Base-by-base conservation (phyloP, 2,888 invertebrate species). In the Sminthurinus aureus region DNA sequence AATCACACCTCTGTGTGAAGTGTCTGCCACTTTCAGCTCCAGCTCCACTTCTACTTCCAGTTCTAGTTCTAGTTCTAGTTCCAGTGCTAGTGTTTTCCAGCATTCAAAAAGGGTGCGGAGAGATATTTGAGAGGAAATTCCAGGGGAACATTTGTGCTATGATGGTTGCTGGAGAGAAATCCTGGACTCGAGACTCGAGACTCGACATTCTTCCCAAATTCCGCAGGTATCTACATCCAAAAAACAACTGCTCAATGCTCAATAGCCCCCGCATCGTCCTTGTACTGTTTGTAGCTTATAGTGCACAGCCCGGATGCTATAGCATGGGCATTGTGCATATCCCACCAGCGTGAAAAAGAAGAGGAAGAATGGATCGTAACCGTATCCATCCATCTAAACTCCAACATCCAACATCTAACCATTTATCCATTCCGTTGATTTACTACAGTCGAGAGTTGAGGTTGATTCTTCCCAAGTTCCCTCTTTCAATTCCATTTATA, bases 71-170 rank as follows among this genome's bases (percentile, higher is more conserved):
- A 1, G 6, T 38, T 38, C 38, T n/a, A 38, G 38, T 38, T n/a
- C 38, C 6, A 1, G 6, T 38, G 3, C 38, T 38, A 1, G 6
- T 38, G n/a, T 38, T 6, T 38, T 38, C 38, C 38, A 38, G 38
- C 38, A 38, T 38, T 38, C 38, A 38, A 38, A 9, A 12, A 22
- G 50, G n/a, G 64, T 51, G 51, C 51, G 9, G 12, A 52, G 18
- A 51, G 77, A 77, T 26, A 77, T 38, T 77, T 77, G 51, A 77
- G 51, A 77, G 77, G 26, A 58, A 38, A 58, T 77, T 58, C 77
- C 52, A n/a, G 12, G 20, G 64, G 38, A 58, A 77, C 77, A 18
- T 51, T 26, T 80, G 22, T 71, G 8, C 80, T 50, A 26, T 69
- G 67, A 80, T 50, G 50, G 26, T 38, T 69, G 24, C n/a, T 11